phyloP scores from a whole-genome alignment of 2,797 vertebrate genomes.

The Tympanoctomys barrerae region DNA sequence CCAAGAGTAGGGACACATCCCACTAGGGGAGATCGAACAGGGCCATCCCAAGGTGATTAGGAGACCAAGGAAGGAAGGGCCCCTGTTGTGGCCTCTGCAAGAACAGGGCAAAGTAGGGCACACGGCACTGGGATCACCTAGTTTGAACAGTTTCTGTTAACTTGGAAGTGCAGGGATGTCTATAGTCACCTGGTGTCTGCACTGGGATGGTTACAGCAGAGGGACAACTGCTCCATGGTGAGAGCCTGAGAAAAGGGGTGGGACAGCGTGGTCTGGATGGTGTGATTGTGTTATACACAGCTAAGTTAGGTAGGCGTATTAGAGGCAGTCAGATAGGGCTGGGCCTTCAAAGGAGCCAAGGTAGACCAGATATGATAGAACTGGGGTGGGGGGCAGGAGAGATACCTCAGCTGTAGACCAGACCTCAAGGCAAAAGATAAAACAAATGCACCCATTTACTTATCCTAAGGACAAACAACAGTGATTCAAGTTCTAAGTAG shows the following conservation, averaged over 20 bases:
- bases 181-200: neutral
- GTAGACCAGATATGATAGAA: no score
- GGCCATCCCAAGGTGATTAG: neutral
- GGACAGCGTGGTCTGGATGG: neutral
- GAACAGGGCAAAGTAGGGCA: neutral
- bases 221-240: neutral
- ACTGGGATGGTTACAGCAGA: neutral
- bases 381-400: no score
- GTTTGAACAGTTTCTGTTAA: neutral
- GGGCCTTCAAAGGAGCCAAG: no score
- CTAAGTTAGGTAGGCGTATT: no score
- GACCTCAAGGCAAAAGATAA: no score
- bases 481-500: no score
- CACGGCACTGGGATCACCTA: neutral
- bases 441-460: no score
- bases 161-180: neutral
- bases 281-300: no score
- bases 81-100: neutral
- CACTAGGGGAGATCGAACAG: neutral
- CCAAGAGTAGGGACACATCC: neutral
- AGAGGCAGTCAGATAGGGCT: no score
- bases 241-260: neutral
- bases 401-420: no score
- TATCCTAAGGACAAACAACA: no score
- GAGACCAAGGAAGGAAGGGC: neutral